phyloP scores from a whole-genome alignment of 2,888 invertebrate species.

The Stenurella melanura region DNA sequence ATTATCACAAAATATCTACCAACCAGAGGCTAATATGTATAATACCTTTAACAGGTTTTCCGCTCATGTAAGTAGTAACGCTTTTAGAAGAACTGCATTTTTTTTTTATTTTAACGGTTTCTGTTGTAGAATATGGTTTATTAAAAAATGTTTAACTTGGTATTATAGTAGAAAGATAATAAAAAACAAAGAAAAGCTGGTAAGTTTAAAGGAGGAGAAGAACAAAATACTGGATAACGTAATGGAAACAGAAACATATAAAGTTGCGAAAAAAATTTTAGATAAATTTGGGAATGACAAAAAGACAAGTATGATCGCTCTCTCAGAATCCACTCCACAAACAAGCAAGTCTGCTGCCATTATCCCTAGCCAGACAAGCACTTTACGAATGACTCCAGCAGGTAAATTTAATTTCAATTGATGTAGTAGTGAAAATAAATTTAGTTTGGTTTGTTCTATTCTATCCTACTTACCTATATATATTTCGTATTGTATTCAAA shows the following conservation, averaged over 20 bases:
- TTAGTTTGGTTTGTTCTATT: conserved; percentile 3
- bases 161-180: conserved; percentile 90
- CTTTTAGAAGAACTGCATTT: not conserved
- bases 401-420: conserved; percentile 17
- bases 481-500: conserved; percentile 39
- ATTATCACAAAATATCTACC: conserved; percentile 85
- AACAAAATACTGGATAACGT: conserved; percentile 94
- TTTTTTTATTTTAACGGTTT: conserved; percentile 1
- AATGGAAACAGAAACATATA: conserved; percentile 98
- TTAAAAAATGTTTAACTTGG: conserved; percentile 89
- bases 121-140: conserved; percentile 62
- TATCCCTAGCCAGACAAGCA: conserved; percentile 41
- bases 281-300: conserved; percentile 87
- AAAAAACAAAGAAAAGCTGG: conserved; percentile 84
- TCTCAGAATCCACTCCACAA: conserved; percentile 40
- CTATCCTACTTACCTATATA: not conserved
- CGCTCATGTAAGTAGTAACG: conserved; percentile 83
- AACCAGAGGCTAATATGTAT: conserved; percentile 84
- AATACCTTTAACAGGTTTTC: conserved; percentile 86
- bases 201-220: conserved; percentile 85
- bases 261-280: conserved; percentile 91
- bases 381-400: conserved; percentile 38
- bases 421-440: not conserved
- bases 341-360: conserved; percentile 36
- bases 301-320: conserved; percentile 50